Conservation (phyloP, 2,797 vertebrate species). For the Hybognathus amarus region DNA sequence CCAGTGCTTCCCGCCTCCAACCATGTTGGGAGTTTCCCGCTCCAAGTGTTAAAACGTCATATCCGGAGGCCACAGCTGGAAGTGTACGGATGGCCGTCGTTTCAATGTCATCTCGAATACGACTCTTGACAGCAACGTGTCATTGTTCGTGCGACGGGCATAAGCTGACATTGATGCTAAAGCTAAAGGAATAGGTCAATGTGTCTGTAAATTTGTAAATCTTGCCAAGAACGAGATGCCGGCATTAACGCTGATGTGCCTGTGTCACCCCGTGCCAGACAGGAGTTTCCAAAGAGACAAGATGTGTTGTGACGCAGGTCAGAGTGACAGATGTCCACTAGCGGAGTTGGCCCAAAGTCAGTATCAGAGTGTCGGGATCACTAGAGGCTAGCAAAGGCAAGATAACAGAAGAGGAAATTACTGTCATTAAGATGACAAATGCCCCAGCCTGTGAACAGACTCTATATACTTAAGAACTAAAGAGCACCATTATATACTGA, state of each 20-base stretch:
- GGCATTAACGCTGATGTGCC: not conserved
- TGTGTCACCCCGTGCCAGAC: conserved; percentile 5
- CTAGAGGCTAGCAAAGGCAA: conserved; percentile 63
- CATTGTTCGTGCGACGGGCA: conserved; percentile 56
- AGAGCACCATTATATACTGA: conserved; percentile 70
- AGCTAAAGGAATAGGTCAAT: conserved; percentile 81
- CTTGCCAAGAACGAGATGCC: conserved; percentile 69
- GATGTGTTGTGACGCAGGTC: conserved; percentile 74
- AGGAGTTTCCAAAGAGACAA: conserved; percentile 69
- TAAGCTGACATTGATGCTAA: conserved; percentile 78
- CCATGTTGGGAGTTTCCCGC: conserved; percentile 73
- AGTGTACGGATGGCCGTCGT: conserved; percentile 51
- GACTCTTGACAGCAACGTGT: conserved; percentile 67
- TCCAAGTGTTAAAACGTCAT: conserved; percentile 72
- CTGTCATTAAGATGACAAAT: conserved; percentile 68
- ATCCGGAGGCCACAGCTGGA: conserved; percentile 59
- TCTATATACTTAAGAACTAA: conserved; percentile 63
- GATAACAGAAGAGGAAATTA: conserved; percentile 72
- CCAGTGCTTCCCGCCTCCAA: conserved; percentile 62
- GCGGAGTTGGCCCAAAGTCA: conserved; percentile 67
- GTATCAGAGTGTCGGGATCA: conserved; percentile 50
- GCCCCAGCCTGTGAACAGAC: conserved; percentile 61
- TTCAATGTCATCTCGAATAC: conserved; percentile 67
- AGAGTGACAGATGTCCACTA: conserved; percentile 81
- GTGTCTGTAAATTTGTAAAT: conserved; percentile 74